Evolutionary conservation across 1,140 invertebrate genomes (phyloP).

Genomic region (Orussus abietinus): DNA sequence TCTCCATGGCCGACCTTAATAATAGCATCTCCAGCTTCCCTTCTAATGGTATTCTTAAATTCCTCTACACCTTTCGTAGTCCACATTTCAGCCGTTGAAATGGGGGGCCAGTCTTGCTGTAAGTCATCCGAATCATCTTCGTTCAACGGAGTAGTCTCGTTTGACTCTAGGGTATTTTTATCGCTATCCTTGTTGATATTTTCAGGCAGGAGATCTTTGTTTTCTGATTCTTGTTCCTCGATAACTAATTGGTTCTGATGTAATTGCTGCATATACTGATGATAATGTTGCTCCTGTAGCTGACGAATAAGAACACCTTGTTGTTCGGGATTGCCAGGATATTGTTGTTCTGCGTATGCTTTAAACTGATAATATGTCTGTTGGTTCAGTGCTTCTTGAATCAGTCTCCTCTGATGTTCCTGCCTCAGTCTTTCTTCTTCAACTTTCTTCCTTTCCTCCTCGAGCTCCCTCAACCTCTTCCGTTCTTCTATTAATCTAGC

Average conservation of each 20-base stretch:
- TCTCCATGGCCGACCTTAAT: constrained; percentile 96
- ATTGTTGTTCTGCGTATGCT: constrained; percentile 93
- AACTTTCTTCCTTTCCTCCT: constrained; percentile 61
- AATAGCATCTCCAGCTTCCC: constrained; percentile 90
- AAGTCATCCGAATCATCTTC: constrained; percentile 47
- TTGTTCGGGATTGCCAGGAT: constrained; percentile 87
- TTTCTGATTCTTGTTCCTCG: constrained; percentile 53
- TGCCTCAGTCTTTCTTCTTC: constrained; percentile 60
- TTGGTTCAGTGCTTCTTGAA: constrained; percentile 94
- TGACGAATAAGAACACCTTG: constrained; percentile 90
- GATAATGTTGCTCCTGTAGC: constrained; percentile 95
- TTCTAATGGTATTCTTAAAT: constrained; percentile 85
- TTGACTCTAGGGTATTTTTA: constrained; percentile 21
- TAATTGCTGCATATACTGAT: constrained; percentile 93
- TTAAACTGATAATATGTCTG: constrained; percentile 94
- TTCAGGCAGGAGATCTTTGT: constrained; percentile 15
- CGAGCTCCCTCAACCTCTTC: constrained; percentile 55
- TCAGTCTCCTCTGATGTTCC: constrained; percentile 67
- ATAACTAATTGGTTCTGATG: constrained; percentile 63
- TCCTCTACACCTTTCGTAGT: constrained; percentile 84
- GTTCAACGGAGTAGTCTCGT: constrained; percentile 22
- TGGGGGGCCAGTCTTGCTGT: constrained; percentile 47
- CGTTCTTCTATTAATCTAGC: constrained; percentile 54
- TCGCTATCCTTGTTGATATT: constrained; percentile 17
- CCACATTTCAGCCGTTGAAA: constrained; percentile 92